These are phyloP conservation scores for Berghia stephanieae DNA, from an alignment of 1,140 invertebrate species.

Conservation along the genomic window DNA sequence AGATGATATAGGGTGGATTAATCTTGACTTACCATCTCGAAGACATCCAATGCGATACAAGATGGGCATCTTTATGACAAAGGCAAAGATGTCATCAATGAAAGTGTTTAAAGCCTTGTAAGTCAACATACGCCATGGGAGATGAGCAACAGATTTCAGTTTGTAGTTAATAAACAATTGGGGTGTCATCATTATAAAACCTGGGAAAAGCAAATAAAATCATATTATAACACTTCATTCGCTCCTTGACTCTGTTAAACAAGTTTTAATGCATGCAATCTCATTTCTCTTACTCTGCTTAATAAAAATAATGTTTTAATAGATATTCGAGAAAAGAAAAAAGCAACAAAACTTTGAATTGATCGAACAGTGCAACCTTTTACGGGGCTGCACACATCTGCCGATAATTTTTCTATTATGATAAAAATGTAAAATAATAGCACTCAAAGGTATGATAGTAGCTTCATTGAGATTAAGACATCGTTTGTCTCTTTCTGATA, in stretches of 20 bases:
- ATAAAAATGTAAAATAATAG: too few species aligned
- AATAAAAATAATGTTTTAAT: too few species aligned
- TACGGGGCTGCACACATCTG: too few species aligned
- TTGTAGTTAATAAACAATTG: conserved; percentile 99
- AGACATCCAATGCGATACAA: conserved; percentile 94
- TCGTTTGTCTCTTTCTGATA: too few species aligned
- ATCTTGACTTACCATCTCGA: conserved; percentile 80
- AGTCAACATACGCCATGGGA: conserved; percentile 99
- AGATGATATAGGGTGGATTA: neutral
- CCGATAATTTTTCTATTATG: too few species aligned
- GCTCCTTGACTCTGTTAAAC: neutral
- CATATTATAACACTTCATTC: neutral
- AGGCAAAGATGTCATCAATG: conserved; percentile 99
- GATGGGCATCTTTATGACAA: conserved; percentile 99
- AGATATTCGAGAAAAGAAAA: too few species aligned
- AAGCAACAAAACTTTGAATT: neutral
- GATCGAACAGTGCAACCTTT: too few species aligned
- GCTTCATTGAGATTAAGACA: too few species aligned
- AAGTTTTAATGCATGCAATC: too few species aligned
- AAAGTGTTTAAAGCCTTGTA: conserved; percentile 99
- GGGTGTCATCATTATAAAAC: conserved; percentile 99
- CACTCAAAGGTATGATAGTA: too few species aligned
- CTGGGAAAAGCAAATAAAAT: too few species aligned
- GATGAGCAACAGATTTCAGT: conserved; percentile 96
- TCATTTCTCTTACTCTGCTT: too few species aligned